Conservation (phyloP, 2,888 invertebrate species). For the Anthrax anthrax region DNA sequence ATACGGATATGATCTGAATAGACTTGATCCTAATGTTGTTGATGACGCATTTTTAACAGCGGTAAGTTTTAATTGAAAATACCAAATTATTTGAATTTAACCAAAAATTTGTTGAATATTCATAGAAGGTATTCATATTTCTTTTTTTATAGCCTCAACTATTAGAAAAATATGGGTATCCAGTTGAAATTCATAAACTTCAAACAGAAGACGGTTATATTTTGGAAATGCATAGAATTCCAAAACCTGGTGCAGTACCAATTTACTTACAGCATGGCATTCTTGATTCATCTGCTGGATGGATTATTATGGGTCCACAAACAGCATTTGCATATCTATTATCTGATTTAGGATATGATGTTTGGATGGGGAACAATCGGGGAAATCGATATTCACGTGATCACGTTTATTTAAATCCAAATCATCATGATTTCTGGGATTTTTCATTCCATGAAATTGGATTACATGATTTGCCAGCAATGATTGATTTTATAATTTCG, state of each 20-base stretch:
- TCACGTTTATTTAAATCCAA: conserved; percentile 9
- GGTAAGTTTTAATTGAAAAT: conserved; percentile 1
- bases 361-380: conserved; percentile 16
- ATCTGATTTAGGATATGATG: conserved; percentile 16
- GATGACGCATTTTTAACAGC: conserved; percentile 8
- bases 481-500: conserved; percentile 34
- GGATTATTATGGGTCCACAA: conserved; percentile 49
- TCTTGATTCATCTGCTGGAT: conserved; percentile 50
- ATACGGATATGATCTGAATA: conserved; percentile 4
- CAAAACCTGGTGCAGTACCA: conserved; percentile 15
- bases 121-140: no score
- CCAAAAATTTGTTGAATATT: no score
- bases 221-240: conserved; percentile 53
- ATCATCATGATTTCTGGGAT: conserved; percentile 9
- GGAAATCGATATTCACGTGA: conserved; percentile 15
- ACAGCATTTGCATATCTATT: conserved; percentile 23
- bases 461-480: conserved; percentile 39
- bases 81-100: no score
- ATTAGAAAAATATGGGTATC: conserved; percentile 43
- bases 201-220: conserved; percentile 58
- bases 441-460: conserved; percentile 40
- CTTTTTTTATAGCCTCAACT: conserved; percentile 33
- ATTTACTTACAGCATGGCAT: conserved; percentile 47
- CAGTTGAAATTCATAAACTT: conserved; percentile 42
- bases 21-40: conserved; percentile 2